Conservation (phyloP, 2,797 vertebrate species). For the Lemur catta region DNA sequence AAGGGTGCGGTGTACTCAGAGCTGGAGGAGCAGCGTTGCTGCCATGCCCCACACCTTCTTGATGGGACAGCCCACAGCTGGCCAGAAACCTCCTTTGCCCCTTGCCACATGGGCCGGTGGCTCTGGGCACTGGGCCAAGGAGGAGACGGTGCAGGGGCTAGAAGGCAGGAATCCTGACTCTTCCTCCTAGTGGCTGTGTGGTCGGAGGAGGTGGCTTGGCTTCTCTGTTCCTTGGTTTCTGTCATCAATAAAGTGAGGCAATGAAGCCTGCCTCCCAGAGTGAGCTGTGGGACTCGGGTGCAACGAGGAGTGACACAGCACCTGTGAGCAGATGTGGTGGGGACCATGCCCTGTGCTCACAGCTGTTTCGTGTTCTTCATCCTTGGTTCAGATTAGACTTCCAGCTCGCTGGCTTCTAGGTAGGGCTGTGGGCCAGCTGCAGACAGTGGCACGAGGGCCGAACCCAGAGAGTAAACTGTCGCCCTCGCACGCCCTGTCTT, state of each 20-base stretch:
- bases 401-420: neutral
- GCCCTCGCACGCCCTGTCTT: neutral
- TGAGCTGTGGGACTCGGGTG: too few species aligned
- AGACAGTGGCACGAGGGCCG: neutral
- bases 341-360: too few species aligned
- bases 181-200: neutral
- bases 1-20: neutral
- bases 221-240: neutral
- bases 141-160: neutral
- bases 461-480: neutral
- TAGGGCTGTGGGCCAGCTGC: too few species aligned
- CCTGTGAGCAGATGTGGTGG: too few species aligned
- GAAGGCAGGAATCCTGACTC: too few species aligned
- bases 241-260: neutral
- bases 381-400: too few species aligned
- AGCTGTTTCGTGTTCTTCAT: too few species aligned
- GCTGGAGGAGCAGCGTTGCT: neutral
- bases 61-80: neutral
- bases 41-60: neutral
- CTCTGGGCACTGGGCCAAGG: neutral
- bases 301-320: too few species aligned
- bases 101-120: neutral
- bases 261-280: too few species aligned
- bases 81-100: neutral
- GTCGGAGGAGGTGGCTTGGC: neutral